These are phyloP conservation scores for Atherinosoma microstoma DNA, from an alignment of 2,797 vertebrate genomes.

Conservation along the genomic window DNA sequence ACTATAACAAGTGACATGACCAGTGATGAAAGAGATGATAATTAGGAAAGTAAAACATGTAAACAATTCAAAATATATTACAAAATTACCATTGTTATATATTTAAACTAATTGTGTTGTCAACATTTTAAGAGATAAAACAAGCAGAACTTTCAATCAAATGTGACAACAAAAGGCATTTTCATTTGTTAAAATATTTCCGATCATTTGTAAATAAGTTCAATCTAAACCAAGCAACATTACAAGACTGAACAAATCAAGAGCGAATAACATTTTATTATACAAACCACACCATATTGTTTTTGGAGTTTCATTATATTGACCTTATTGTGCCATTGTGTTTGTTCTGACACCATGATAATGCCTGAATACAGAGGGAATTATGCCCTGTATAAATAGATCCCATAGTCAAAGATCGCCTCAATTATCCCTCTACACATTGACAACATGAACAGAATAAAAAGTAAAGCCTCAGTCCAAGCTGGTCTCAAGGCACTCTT, in stretches of 20 bases:
- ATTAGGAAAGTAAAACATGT: background rate
- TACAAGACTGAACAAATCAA: constrained; percentile 61
- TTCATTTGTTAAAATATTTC: constrained; percentile 17
- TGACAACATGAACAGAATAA: constrained; percentile 82
- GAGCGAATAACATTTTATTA: constrained; percentile 70
- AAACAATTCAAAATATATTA: background rate
- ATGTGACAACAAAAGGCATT: background rate
- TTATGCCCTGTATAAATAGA: constrained; percentile 84
- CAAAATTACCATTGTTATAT: background rate
- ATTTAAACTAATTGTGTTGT: background rate
- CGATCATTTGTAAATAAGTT: constrained; percentile 27
- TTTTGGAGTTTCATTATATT: constrained; percentile 84
- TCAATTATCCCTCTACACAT: constrained; percentile 83
- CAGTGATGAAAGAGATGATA: background rate
- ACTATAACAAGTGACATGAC: background rate
- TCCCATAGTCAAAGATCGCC: constrained; percentile 82
- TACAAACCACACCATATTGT: constrained; percentile 82
- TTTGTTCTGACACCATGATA: constrained; percentile 83
- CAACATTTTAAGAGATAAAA: background rate
- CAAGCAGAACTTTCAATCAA: background rate
- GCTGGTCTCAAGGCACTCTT: constrained; percentile 81
- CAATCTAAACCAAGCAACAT: constrained; percentile 32
- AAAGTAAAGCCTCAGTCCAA: constrained; percentile 79
- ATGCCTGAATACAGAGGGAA: constrained; percentile 83
- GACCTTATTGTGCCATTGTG: constrained; percentile 85